Evolutionary conservation across 2,113 vertebrate species (phyloP), one percentile per base, ranked within the genome.

Genomic region (Misgurnus anguillicaudatus): DNA sequence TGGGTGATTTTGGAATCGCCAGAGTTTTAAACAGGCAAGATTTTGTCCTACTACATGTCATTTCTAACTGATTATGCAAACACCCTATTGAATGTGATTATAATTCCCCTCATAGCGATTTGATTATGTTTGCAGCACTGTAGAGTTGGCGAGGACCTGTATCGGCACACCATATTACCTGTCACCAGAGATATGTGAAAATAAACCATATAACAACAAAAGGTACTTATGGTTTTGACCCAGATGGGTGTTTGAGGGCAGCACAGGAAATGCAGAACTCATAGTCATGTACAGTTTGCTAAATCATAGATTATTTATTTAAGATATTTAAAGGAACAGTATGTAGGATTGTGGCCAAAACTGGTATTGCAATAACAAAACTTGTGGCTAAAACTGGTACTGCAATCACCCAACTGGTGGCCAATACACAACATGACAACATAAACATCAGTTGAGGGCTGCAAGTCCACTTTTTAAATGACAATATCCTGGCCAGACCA

Each of bases 171-270:
- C 98, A 0, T 99, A 99, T 88, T 99, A 99, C 84, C 87, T 99
- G 69, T 99, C 98, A 0, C 98, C 98, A 76, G 98, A 99, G 91
- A 99, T 99, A 82, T 99, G 98, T 81, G 97, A 98, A 92, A 99
- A 98, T 84, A 98, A 97, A 85, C 98, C 97, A 24, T 99, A 99
- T 89, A 99, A 99, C 90, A 98, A 99, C 89, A 99, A 99, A 92
- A 99, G 98, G 98, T 99, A 94, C 38, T 81, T 8, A 5, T 6
- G 5, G 31, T 45, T 48, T 41, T 64, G 55, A 55, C 16, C 31
- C 42, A 19, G 6, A 1, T 82, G 17, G 61, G 21, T 57, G 4
- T 82, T 6, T 58, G n/a, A n/a, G n/a, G 9, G 10, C 39, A 60
- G 51, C 0, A 48, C 36, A 10, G 16, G 9, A 57, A 6, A 9